Base-by-base conservation (phyloP, 2,113 vertebrate species). In the Neodontobutis hainanensis region DNA sequence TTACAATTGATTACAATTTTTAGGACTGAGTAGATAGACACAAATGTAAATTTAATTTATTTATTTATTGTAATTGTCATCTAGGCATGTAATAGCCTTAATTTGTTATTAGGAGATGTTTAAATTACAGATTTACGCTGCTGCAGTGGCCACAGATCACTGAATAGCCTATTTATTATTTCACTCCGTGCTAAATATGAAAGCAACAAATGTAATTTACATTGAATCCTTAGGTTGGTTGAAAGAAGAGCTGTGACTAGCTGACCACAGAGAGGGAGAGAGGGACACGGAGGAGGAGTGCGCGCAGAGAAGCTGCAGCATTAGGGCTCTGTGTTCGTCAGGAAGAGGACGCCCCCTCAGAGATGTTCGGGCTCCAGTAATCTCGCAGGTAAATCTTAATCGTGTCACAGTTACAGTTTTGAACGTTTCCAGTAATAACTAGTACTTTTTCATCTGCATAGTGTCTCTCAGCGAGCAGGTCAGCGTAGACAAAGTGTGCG, bases 401-500 rank as follows among this genome's bases (percentile, higher is more conserved):
- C 14, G 16, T 38, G 6, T 5, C 42, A 36, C 12, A 5, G 45
- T 8, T 34, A 3, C 11, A 2, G 8, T 1, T n/a, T 51, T 16
- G 10, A 0, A 8, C 4, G 5, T 50, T 12, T 49, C 2, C 19
- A 6, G 11, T 3, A 12, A 1, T 15, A 62, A 14, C 15, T 14
- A 1, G 1, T 40, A 70, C 68, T 76, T 69, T 48, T 7, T 43
- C 38, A 15, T 2, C 8, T 12, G 49, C 7, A 14, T n/a, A 32
- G 27, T 36, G 9, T n/a, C 34, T 44, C 9, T 53, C 5, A 11
- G 3, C 2, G 8, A 57, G 60, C 75, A 81, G 77, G 75, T 85
- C 85, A 87, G 86, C 83, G 81, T 86, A 87, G 73, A 32, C 45
- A 38, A 57, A 47, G 49, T 3, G 68, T n/a, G 75, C 2, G 65